Evolutionary conservation across 2,888 invertebrate genomes (phyloP), one percentile per base, ranked within the genome.

Genomic region (Oscheius myriophilus): DNA sequence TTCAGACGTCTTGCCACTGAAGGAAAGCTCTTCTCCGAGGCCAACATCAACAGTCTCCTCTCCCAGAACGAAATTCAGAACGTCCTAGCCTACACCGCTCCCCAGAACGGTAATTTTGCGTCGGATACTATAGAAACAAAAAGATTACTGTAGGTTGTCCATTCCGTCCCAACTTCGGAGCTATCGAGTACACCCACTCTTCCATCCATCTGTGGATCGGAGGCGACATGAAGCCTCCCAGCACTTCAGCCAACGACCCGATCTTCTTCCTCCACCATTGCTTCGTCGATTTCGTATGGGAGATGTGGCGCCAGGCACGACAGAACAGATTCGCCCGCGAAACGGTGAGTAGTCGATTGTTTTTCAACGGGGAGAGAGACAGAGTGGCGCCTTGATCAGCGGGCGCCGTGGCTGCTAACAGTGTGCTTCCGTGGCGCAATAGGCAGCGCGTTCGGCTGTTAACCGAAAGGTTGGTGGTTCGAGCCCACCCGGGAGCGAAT

Each of bases 231-330:
- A 76, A 78, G 55, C 80, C 76, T 43, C 78, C 78, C 39, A 73
- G 73, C 59, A 78, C 78, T 11, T 78, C 78, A 18, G 74, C 77
- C 69, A 77, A 77, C 58, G 77, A 77, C 71, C 85, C 85, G 25
- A 76, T 86, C 69, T 85, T 85, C 80, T 85, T 84, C 80, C 79
- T 87, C 72, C 87, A 87, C 57, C 87, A 88, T 72, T 82, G 86
- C 4, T 88, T 87, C 71, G 85, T 87, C 66, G 88, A 88, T 75
- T 81, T 86, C 45, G 73, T 87, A 21, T 88, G 87, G 87, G 87
- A 88, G 67, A 79, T 80, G 54, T 85, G 85, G 85, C 76, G 85
- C 18, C 85, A 86, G 65, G 58, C 81, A 43, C 75, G 79, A 59
- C 85, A 85, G 58, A 80, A 83, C 23, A 72, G 80, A 71, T 86